A percentile compares a stretch with the other conserved stretches of the same genome.
Evolutionary conservation across 2,888 invertebrate species (phyloP).

Genomic region (Esperia sulphurella): DNA sequence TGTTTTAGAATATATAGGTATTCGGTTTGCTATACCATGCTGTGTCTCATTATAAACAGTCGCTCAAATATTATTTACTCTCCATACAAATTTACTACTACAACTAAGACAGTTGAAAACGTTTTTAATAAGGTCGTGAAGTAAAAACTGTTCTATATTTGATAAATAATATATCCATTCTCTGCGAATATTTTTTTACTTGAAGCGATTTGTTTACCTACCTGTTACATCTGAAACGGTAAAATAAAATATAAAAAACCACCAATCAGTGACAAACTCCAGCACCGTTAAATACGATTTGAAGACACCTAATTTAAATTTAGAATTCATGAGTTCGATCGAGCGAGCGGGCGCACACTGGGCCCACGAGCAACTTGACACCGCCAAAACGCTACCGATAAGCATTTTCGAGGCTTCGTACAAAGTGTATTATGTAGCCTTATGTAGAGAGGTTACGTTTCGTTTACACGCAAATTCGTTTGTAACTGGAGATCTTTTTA

Average conservation of each 20-base stretch:
- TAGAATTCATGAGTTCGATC: constrained; percentile 53
- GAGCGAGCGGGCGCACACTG: constrained; percentile 22
- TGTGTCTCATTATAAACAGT: no score
- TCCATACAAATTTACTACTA: no score
- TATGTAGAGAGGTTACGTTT: constrained; percentile 50
- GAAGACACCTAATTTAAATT: constrained; percentile 58
- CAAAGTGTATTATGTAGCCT: constrained; percentile 53
- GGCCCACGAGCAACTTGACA: constrained; percentile 48
- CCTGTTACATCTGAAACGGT: not conserved
- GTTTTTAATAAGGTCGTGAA: no score
- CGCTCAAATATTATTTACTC: no score
- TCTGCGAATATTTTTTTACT: no score
- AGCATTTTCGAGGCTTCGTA: constrained; percentile 70
- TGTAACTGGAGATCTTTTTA: constrained; percentile 52
- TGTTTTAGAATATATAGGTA: no score
- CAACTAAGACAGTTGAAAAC: not conserved
- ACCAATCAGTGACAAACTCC: constrained; percentile 39
- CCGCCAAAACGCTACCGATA: constrained; percentile 71
- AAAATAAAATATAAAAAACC: constrained; percentile 17
- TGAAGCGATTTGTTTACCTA: no score
- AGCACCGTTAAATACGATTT: constrained; percentile 52
- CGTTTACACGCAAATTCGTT: constrained; percentile 60
- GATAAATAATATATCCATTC: no score
- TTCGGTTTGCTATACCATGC: no score
- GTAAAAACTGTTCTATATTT: no score